Base-by-base conservation (phyloP, 1,140 invertebrate species). In the Samia ricini region DNA sequence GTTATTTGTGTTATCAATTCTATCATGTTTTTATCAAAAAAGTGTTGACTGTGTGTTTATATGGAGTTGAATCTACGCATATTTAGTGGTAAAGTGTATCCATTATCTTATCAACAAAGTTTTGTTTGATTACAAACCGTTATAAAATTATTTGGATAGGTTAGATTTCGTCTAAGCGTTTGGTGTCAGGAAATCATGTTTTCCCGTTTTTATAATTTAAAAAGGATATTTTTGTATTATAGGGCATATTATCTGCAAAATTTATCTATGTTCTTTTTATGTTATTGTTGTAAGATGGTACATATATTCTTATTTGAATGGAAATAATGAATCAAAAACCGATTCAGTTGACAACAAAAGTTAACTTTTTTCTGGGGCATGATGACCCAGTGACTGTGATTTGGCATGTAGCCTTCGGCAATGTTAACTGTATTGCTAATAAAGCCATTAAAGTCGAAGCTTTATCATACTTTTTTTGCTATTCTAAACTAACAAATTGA, bases 21-120 rank as follows among this genome's bases (percentile, higher is more conserved):
- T 85, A 83, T 87, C 83, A 83, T 88, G 87, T 89, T 89, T 89
- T 89, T 89, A 89, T 89, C 87, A 83, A 89, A 88, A 85, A 77
- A 86, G 76, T 85, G 79, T 78, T 87, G 83, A 83, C 85, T 86
- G 73, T 83, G 76, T 76, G 71, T 57, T 82, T 83, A 65, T 86
- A 75, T 86, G 61, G 71, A 64, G 66, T 73, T 80, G 80, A 83
- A 83, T 82, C 71, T 76, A 76, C 63, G 61, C 68, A 68, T 77
- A 76, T 81, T 78, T 81, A 81, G 79, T 87, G 87, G 87, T 89
- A 88, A 85, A 76, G 75, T 81, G 73, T 51, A 69, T 68, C 62
- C 61, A 56, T 76, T 86, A 87, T 89, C 84, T 88, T 75, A 76
- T 79, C 75, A 68, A 68, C 68, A 81, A 72, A 69, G 66, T 65